A percentile compares a stretch with the other conserved stretches of the same genome.
Conservation (phyloP, 2,888 invertebrate genomes). For the Thumatha senex region DNA sequence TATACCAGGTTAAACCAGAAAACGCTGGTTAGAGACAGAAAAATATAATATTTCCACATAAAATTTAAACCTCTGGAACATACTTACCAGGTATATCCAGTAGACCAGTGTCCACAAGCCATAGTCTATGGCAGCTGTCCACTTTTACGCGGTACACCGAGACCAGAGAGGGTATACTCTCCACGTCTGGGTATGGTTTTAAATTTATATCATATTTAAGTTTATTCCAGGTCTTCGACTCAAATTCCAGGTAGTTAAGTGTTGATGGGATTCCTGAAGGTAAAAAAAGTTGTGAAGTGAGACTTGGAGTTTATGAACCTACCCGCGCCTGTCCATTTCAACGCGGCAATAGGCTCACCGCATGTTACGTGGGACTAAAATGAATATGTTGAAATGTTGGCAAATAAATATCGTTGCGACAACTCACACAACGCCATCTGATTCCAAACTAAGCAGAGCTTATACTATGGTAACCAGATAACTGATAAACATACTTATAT, state of each 20-base stretch:
- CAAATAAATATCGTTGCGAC: too few relatives aligned
- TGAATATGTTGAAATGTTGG: too few relatives aligned
- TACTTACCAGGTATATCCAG: slow-evolving; percentile 85
- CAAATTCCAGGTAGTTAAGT: slow-evolving; percentile 72
- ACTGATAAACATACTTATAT: too few relatives aligned
- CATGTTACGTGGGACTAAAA: too few relatives aligned
- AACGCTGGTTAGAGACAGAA: too few relatives aligned
- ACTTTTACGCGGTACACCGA: slow-evolving; percentile 88
- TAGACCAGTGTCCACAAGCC: slow-evolving; percentile 91
- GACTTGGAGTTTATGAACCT: neutral
- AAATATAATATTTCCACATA: too few relatives aligned
- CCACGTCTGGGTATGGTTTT: slow-evolving; percentile 56
- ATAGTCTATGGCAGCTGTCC: slow-evolving; percentile 88
- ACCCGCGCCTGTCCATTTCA: too few relatives aligned
- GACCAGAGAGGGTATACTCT: slow-evolving; percentile 60
- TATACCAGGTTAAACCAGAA: too few relatives aligned
- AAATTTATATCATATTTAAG: slow-evolving; percentile 16
- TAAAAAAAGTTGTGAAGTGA: neutral
- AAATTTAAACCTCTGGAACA: neutral
- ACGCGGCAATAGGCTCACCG: too few relatives aligned
- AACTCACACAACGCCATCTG: too few relatives aligned
- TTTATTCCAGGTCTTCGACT: neutral
- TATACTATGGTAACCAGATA: too few relatives aligned
- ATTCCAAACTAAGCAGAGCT: too few relatives aligned
- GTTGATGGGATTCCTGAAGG: slow-evolving; percentile 84